Percentiles rank a stretch among this genome's conserved stretches.
Evolutionary conservation across 2,888 invertebrate species (phyloP).

Genomic region (Colostygia pectinataria): DNA sequence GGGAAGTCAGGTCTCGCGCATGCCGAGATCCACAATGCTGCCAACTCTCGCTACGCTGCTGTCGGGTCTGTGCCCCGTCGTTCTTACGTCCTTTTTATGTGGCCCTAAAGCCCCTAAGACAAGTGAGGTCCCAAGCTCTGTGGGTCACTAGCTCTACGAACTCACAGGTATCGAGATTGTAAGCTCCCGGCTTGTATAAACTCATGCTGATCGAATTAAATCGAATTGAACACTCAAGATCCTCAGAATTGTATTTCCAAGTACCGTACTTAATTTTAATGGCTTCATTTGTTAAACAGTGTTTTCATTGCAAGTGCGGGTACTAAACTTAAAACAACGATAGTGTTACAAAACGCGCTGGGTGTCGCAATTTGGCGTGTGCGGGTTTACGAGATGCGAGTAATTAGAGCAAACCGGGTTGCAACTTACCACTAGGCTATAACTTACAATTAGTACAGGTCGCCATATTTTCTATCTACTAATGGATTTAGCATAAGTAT

Average conservation of each 20-base stretch:
- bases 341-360: slow-evolving; percentile 35
- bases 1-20: too few species aligned
- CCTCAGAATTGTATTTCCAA: slow-evolving; percentile 10
- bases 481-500: not conserved
- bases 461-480: slow-evolving; percentile 3
- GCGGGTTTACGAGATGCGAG: slow-evolving; percentile 53
- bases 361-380: slow-evolving; percentile 53
- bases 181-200: not conserved
- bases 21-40: too few species aligned
- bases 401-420: slow-evolving; percentile 50
- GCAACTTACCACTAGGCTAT: slow-evolving; percentile 43
- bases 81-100: too few species aligned
- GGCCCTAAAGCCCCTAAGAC: too few species aligned
- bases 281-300: slow-evolving; percentile 15
- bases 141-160: too few species aligned
- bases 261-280: slow-evolving; percentile 10
- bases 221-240: slow-evolving; percentile 7
- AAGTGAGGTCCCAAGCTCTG: too few species aligned
- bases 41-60: too few species aligned
- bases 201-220: not conserved
- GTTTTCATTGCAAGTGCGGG: slow-evolving; percentile 11
- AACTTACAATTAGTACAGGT: slow-evolving; percentile 7
- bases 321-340: slow-evolving; percentile 24
- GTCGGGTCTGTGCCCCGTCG: too few species aligned
- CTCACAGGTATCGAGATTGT: too few species aligned